Conservation (phyloP, 2,113 vertebrate species). For the Salvelinus fontinalis region DNA sequence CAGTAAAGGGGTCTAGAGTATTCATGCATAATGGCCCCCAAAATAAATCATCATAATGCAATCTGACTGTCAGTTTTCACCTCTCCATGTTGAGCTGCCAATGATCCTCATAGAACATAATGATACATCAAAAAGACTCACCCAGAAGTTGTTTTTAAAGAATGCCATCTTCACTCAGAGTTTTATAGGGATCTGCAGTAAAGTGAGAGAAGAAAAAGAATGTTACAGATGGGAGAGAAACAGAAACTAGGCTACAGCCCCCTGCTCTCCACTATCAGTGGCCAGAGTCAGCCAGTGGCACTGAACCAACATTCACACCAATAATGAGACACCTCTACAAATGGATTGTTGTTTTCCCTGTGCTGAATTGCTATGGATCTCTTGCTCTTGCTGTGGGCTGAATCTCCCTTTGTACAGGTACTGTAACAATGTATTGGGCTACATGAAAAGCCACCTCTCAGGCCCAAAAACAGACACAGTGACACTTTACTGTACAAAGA, state of each 20-base stretch:
- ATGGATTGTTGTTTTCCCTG: background rate
- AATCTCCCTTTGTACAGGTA: background rate
- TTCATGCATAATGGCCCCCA: too few species aligned
- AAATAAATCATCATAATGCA: too few species aligned
- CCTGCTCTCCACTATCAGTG: background rate
- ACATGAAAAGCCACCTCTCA: background rate
- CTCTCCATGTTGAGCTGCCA: too few species aligned
- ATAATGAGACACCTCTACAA: background rate
- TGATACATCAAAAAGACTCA: slow-evolving; percentile 47
- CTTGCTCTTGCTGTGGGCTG: background rate
- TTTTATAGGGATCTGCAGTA: slow-evolving; percentile 56
- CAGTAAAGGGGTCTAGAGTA: too few species aligned
- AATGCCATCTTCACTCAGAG: slow-evolving; percentile 63
- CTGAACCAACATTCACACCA: too few species aligned
- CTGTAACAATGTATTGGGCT: background rate
- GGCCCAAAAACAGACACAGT: slow-evolving; percentile 24
- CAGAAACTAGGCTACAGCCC: background rate
- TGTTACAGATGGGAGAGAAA: background rate
- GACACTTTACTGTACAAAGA: background rate
- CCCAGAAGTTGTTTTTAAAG: slow-evolving; percentile 80
- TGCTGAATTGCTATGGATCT: background rate
- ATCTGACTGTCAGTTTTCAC: too few species aligned
- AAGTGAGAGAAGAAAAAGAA: slow-evolving; percentile 14
- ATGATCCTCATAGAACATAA: too few species aligned
- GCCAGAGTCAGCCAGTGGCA: too few species aligned